phyloP scores from a whole-genome alignment of 2,888 invertebrate genomes.

The Rhodophaea formosa region DNA sequence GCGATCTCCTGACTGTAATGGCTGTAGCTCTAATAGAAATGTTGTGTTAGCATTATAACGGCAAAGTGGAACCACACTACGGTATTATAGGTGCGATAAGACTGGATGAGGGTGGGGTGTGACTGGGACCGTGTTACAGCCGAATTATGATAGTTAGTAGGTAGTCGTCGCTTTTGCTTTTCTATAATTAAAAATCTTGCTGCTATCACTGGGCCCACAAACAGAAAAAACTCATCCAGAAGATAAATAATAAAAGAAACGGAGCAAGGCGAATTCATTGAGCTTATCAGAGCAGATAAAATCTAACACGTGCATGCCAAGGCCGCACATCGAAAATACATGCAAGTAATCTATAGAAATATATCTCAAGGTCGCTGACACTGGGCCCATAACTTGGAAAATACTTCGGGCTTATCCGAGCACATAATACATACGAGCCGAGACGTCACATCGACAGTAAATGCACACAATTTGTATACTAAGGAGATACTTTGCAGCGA shows the following conservation, averaged over 20 bases:
- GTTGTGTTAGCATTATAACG: slow-evolving; percentile 17
- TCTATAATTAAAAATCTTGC: too few species aligned
- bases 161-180: too few species aligned
- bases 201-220: background rate
- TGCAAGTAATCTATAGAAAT: background rate
- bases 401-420: slow-evolving; percentile 21
- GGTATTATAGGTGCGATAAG: slow-evolving; percentile 9
- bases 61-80: slow-evolving; percentile 9
- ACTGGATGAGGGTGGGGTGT: background rate
- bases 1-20: slow-evolving; percentile 7
- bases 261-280: too few species aligned
- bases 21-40: slow-evolving; percentile 22
- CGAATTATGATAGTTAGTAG: too few species aligned
- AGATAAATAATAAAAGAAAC: too few species aligned
- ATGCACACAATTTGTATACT: background rate
- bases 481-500: background rate
- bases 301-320: slow-evolving; percentile 23
- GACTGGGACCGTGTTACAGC: background rate
- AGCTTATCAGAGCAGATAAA: slow-evolving; percentile 23
- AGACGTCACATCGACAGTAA: slow-evolving; percentile 3
- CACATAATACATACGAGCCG: slow-evolving; percentile 24
- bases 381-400: slow-evolving; percentile 8
- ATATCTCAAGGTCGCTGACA: background rate
- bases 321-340: background rate
- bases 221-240: too few species aligned